These are phyloP conservation scores for Potorous gilbertii DNA, from an alignment of 2,797 vertebrate genomes.

Conservation along the genomic window DNA sequence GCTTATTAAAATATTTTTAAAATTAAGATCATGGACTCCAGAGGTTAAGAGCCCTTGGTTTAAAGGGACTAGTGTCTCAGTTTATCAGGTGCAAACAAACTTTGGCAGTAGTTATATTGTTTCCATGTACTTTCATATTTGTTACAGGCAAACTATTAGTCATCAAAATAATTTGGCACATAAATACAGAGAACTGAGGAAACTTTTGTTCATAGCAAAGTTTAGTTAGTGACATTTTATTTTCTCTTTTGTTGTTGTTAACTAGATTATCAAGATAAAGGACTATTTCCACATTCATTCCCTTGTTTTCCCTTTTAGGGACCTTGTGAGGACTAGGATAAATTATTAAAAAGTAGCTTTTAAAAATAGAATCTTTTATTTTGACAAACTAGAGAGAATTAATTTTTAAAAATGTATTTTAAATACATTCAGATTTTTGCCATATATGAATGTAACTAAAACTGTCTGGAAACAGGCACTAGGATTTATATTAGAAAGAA, in stretches of 20 bases:
- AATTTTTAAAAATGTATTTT: constrained; percentile 22
- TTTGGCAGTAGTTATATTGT: constrained; percentile 1
- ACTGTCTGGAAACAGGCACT: neutral
- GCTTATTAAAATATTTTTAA: neutral
- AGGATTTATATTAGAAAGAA: neutral
- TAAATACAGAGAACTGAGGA: constrained; percentile 28
- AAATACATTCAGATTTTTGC: constrained; percentile 4
- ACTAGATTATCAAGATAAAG: constrained; percentile 48
- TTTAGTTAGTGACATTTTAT: constrained; percentile 29
- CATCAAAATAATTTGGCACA: constrained; percentile 7
- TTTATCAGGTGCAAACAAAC: constrained; percentile 19
- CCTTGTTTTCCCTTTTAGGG: neutral
- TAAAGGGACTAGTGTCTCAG: neutral
- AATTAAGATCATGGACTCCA: neutral
- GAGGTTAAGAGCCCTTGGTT: constrained; percentile 35
- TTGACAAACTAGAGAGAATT: neutral
- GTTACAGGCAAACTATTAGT: neutral
- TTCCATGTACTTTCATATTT: neutral
- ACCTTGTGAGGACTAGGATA: neutral
- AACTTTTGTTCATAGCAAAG: constrained; percentile 20
- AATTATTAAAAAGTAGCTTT: neutral
- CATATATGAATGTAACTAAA: constrained; percentile 34
- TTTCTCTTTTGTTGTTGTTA: constrained; percentile 44
- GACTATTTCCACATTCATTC: neutral
- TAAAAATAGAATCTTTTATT: neutral